Evolutionary conservation across 2,797 vertebrate genomes (phyloP), one percentile per base, ranked within the genome.

Genomic region (Notoglanidium macrostoma): DNA sequence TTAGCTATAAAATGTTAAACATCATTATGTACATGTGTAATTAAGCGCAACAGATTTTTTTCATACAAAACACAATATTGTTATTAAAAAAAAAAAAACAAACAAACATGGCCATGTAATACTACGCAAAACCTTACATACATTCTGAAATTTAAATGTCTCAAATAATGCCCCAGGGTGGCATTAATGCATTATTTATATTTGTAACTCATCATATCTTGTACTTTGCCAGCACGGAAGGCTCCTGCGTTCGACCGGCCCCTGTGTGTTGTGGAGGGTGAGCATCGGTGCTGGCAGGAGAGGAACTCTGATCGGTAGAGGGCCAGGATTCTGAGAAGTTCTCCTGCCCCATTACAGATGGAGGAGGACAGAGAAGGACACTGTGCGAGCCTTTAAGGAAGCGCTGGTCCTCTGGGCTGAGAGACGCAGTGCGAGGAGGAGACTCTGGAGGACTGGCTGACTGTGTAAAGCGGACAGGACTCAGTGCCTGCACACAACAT

Each of bases 241-340:
- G 93, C 73, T 92, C 90, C 67, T 93, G 89, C 57, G 23, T 61
- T 88, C 57, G 89, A 26, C 0, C 84, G 82, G 90, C 78, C 32
- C 79, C 76, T 74, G 63, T 83, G 81, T 32, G 77, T 19, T 44
- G 73, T 65, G 87, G 55, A 3, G 3, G 86, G 65, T 88, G 85
- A 1, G 49, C 14, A 21, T 80, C 44, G 11, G 54, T 68, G 80
- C 84, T 91, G 29, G 67, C 29, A 84, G 88, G 79, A 85, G 94
- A 90, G 8, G 92, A 90, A 80, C 91, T 94, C 44, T 77, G 88
- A 23, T 96, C 96, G 5, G 93, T 93, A 17, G 95, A 96, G 9
- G 96, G 94, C 96, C 97, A 96, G n/a, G 94, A 96, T 76, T 96
- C 95, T 23, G 92, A 88, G 86, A 93, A 96, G 74, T 87, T 92